These are phyloP conservation scores for Limnephilus marmoratus DNA, from an alignment of 2,888 invertebrate species.

Conservation along the genomic window DNA sequence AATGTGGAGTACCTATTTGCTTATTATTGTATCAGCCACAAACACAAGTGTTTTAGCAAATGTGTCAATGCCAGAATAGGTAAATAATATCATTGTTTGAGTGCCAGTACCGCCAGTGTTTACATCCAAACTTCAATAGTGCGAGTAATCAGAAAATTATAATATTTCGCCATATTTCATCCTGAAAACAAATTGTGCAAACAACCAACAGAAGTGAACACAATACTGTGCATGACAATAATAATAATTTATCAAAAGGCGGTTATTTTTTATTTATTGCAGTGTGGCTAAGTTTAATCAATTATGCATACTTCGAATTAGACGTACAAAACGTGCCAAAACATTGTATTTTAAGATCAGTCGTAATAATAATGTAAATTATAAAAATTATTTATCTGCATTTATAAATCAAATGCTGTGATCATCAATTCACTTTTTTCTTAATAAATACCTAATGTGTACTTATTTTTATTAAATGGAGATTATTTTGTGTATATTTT, in stretches of 20 bases:
- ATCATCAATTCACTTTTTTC: neutral
- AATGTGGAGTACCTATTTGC: neutral
- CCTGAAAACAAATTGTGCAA: constrained; percentile 28
- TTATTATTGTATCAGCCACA: constrained; percentile 20
- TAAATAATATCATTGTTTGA: constrained; percentile 41
- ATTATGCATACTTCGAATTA: neutral
- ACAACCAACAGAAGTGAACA: constrained; percentile 9
- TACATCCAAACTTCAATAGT: constrained; percentile 11
- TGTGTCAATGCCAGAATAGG: constrained; percentile 33
- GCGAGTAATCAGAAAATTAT: constrained; percentile 21
- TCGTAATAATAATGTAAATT: neutral
- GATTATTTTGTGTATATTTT: neutral
- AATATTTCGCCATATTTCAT: constrained; percentile 36
- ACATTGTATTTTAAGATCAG: neutral
- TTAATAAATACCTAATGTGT: neutral
- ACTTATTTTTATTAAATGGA: neutral
- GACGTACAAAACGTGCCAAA: neutral
- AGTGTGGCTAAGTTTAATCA: constrained; percentile 9
- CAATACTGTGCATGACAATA: neutral
- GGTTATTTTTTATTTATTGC: neutral
- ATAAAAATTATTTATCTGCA: neutral
- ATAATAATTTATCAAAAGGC: neutral
- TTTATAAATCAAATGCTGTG: neutral
- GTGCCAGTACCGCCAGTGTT: constrained; percentile 24
- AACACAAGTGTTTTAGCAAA: constrained; percentile 40